phyloP scores from a whole-genome alignment of 2,797 vertebrate genomes.

The Dendrocincla fuliginosa region DNA sequence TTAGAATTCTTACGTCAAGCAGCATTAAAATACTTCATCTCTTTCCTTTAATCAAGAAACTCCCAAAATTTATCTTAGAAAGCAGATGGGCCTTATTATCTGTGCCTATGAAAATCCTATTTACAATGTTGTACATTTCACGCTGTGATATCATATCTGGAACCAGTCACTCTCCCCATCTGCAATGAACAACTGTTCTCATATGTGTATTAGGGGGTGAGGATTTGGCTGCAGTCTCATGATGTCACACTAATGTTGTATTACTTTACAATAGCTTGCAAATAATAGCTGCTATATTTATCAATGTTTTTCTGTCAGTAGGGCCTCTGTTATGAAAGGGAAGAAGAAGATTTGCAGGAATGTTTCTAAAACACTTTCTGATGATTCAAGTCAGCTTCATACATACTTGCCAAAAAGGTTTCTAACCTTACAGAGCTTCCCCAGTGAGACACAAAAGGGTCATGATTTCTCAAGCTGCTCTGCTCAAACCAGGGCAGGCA shows the following conservation, averaged over 20 bases:
- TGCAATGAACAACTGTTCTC: slow-evolving; percentile 84
- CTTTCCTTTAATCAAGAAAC: slow-evolving; percentile 64
- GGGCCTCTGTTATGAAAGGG: slow-evolving; percentile 42
- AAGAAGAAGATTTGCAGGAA: slow-evolving; percentile 26
- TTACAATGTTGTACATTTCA: slow-evolving; percentile 81
- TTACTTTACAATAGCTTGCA: slow-evolving; percentile 73
- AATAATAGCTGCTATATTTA: slow-evolving; percentile 71
- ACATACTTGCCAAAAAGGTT: not conserved
- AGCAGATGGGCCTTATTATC: slow-evolving; percentile 82
- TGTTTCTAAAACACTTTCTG: slow-evolving; percentile 37
- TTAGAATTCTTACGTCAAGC: slow-evolving; percentile 3
- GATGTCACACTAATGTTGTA: slow-evolving; percentile 76
- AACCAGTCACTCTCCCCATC: slow-evolving; percentile 79
- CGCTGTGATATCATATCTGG: slow-evolving; percentile 85
- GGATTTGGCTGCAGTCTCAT: slow-evolving; percentile 72
- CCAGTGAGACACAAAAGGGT: not conserved
- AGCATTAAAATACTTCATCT: slow-evolving; percentile 30
- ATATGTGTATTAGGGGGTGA: slow-evolving; percentile 61
- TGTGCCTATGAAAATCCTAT: slow-evolving; percentile 80
- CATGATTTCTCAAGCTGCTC: not conserved
- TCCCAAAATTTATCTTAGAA: slow-evolving; percentile 67
- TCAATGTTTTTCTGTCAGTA: slow-evolving; percentile 56
- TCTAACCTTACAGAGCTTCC: not conserved
- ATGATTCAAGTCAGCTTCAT: not conserved
- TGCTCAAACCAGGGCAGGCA: not conserved